Percentiles rank a stretch among this genome's conserved stretches.
Conservation (phyloP, 2,113 vertebrate species). For the Petroica traversi region DNA sequence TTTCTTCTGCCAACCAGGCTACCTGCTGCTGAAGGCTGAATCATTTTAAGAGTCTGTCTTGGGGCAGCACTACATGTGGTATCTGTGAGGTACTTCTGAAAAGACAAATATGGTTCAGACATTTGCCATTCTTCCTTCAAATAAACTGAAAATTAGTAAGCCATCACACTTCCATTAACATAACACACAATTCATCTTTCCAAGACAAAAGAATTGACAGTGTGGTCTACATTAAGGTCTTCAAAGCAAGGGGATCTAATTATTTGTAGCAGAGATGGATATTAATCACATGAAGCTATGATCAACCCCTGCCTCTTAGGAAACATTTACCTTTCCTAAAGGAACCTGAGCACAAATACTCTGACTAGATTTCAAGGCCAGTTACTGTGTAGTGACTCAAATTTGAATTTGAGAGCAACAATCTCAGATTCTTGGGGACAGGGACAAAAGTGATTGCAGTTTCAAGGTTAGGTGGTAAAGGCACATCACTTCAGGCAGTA, state of each 20-base stretch:
- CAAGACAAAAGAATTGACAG: background rate
- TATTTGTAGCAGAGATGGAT: background rate
- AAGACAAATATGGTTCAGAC: background rate
- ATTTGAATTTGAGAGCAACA: background rate
- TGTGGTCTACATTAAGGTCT: background rate
- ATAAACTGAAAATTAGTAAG: background rate
- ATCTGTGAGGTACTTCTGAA: constrained; percentile 75
- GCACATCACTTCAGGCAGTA: background rate
- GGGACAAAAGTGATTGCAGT: background rate
- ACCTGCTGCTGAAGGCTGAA: constrained; percentile 82
- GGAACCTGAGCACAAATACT: background rate
- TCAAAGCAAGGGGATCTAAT: background rate
- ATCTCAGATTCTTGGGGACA: background rate
- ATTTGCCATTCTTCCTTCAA: background rate
- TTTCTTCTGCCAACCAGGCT: constrained; percentile 77
- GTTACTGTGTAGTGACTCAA: too few species aligned
- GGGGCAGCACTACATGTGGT: constrained; percentile 46
- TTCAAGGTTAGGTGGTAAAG: background rate
- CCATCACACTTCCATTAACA: background rate
- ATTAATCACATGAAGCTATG: background rate
- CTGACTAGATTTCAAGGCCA: background rate
- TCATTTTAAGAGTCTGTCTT: constrained; percentile 85
- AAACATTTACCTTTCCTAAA: background rate
- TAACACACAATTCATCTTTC: background rate
- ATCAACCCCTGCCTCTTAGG: background rate